phyloP scores from a whole-genome alignment of 2,113 vertebrate species.

The Sphyrna mokarran region DNA sequence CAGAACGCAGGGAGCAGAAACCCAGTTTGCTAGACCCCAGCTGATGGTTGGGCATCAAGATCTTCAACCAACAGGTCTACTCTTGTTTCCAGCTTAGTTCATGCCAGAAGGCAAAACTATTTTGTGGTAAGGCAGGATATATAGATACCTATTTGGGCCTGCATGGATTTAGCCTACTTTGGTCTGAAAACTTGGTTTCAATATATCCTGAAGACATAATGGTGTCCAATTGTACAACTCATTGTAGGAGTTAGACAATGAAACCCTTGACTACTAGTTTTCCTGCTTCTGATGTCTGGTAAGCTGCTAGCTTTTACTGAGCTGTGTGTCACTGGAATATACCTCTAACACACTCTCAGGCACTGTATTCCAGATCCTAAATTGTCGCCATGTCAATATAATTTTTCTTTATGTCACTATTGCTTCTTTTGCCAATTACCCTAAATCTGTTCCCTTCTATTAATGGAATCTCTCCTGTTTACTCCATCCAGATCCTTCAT shows the following conservation, averaged over 20 bases:
- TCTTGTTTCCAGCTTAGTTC: neutral
- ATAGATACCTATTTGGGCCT: neutral
- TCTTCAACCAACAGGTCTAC: neutral
- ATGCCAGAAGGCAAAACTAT: neutral
- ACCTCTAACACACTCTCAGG: too few species aligned
- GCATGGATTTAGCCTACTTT: neutral
- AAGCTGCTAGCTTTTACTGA: neutral
- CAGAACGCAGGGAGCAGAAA: neutral
- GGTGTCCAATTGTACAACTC: neutral
- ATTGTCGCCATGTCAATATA: too few species aligned
- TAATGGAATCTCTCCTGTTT: too few species aligned
- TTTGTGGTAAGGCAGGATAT: neutral
- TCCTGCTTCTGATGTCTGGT: neutral
- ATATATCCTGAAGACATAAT: neutral
- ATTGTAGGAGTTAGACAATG: neutral
- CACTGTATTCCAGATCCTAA: too few species aligned
- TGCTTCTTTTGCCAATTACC: too few species aligned
- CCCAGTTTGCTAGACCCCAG: neutral
- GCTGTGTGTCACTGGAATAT: neutral
- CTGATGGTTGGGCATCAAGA: neutral
- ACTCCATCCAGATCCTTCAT: too few species aligned
- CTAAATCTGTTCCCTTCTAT: too few species aligned
- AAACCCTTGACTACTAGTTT: neutral
- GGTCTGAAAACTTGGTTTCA: neutral
- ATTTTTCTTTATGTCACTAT: too few species aligned